Base-by-base conservation (phyloP, 92 coral and sea anemone genomes). In the Diadumene lineata region DNA sequence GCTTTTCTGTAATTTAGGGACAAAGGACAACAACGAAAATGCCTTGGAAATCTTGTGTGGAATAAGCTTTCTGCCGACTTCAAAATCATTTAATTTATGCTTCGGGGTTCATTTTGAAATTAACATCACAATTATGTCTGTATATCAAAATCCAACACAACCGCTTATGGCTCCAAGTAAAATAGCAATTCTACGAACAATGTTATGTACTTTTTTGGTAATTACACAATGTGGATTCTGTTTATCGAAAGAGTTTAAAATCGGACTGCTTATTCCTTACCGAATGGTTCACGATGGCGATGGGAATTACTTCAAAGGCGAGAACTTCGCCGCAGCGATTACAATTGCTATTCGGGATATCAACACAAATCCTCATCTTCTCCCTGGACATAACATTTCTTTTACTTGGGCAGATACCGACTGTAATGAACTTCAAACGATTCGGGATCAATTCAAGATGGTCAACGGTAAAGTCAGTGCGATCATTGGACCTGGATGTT, bases 331-430 rank as follows among this genome's bases (percentile, higher is more conserved):
- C 13, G 85, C 93, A 15, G 98, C 97, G 64, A 80, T 94, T 68
- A 86, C 94, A 44, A 81, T 94, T 50, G 98, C 98, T 0, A 81
- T 94, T 43, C 92, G 88, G 48, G 85, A 84, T 83, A 27, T 94
- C 6, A 94, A 94, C 76, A 76, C 91, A 1, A 76, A 84, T 31
- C 90, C 98, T 28, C 75, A 34, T 67, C 72, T 94, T 28, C 91
- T 94, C 51, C 88, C 90, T 9, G 90, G 88, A 24, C 87, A 91
- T 55, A 86, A 83, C 56, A 75, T 94, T 61, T 87, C 98, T 25
- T 94, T 85, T 76, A 81, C 85, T 60, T 94, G 97, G 98, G 84
- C 80, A 18, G 87, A 91, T 70, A 91, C 97, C 18, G 48, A 58
- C 44, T 83, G 88, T 80, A 65, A 88, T 32, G 97, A 83, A 38